phyloP scores from a whole-genome alignment of 2,797 vertebrate genomes.

The Todus mexicanus region DNA sequence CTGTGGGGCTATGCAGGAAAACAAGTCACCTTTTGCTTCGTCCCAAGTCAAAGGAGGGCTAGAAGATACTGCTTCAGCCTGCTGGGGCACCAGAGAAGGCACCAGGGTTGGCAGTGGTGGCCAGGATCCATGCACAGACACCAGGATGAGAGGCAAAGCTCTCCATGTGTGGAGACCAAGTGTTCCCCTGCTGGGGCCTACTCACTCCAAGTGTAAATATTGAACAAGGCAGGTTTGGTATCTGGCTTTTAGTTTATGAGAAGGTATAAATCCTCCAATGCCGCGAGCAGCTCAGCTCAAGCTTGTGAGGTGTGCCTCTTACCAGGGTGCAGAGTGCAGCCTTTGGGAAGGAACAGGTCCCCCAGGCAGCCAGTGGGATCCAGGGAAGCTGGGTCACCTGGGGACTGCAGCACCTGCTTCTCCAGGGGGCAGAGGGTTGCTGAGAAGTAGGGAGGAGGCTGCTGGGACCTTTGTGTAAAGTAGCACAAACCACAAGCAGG shows the following conservation, averaged over 20 bases:
- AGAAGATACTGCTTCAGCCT: not conserved
- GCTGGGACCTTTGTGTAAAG: not conserved
- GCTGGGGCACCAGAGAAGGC: not conserved
- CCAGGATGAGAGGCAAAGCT: not conserved
- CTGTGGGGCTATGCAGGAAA: not conserved
- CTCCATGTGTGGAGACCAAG: rapidly evolving
- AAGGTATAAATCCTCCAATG: not conserved
- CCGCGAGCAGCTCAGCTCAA: not conserved
- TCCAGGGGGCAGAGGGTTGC: not conserved
- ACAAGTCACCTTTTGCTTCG: not conserved
- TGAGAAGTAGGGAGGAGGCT: not conserved
- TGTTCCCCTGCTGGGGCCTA: not conserved
- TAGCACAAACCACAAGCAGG: not conserved
- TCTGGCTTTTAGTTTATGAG: not conserved
- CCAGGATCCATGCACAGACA: too few relatives aligned
- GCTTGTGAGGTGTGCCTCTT: not conserved
- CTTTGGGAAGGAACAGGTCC: rapidly evolving
- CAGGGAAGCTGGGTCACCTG: not conserved
- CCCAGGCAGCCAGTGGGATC: not conserved
- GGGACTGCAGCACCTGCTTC: not conserved
- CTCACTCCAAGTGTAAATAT: not conserved
- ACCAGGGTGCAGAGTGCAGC: not conserved
- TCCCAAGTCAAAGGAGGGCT: not conserved
- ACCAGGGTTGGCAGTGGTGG: not conserved
- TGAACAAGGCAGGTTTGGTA: not conserved